A percentile compares a stretch with the other conserved stretches of the same genome.
Conservation (phyloP, 1,140 invertebrate species). For the Pseudomyrmex dendroicus region DNA sequence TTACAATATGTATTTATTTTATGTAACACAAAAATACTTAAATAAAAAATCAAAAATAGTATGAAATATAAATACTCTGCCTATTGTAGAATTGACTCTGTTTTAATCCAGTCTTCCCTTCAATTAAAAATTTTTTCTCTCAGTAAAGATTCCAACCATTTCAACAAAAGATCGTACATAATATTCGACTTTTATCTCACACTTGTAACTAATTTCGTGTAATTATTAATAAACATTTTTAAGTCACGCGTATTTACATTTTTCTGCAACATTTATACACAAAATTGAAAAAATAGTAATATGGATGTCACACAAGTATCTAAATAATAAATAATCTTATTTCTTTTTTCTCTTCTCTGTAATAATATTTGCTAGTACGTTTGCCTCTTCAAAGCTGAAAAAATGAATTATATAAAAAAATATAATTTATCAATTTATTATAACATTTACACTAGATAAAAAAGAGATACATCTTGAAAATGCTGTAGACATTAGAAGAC, state of each 20-base stretch:
- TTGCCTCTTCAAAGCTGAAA: background rate
- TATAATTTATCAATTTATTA: background rate
- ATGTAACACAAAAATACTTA: no score
- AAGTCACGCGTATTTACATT: background rate
- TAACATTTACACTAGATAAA: background rate
- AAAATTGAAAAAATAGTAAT: slow-evolving; percentile 11
- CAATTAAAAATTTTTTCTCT: no score
- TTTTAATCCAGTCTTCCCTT: no score
- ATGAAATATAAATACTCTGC: no score
- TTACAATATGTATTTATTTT: no score
- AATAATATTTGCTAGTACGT: background rate
- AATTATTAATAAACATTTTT: background rate
- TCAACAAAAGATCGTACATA: no score
- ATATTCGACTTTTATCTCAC: no score
- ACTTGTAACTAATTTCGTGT: no score
- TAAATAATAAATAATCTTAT: background rate
- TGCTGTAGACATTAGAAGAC: slow-evolving; percentile 4
- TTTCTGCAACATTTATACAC: background rate
- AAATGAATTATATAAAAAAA: background rate
- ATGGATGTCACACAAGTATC: slow-evolving; percentile 44
- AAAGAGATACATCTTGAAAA: background rate
- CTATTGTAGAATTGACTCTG: no score
- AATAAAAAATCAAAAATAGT: no score
- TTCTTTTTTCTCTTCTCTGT: background rate
- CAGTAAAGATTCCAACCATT: no score